Evolutionary conservation across 2,888 invertebrate species (phyloP), one percentile per base, ranked within the genome.

Genomic region (Apamea anceps): DNA sequence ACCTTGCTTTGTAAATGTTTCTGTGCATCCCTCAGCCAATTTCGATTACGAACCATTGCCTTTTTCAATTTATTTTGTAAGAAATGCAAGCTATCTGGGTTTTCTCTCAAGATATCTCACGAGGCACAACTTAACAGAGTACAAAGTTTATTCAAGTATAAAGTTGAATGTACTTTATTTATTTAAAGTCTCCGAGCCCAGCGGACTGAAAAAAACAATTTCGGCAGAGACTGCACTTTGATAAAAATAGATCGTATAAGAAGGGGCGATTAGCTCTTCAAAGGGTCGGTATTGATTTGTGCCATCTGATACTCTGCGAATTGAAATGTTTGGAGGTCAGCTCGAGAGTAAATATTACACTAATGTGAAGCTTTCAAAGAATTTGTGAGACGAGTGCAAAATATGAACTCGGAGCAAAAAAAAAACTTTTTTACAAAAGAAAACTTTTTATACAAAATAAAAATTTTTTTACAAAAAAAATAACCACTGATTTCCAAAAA

Each of bases 151-250:
- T 80, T 83, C 72, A 88, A 76, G 72, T 75, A 71, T 37, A 75
- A 79, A 80, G 87, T 81, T 84, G 75, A 86, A 88, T 77, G 81
- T 60, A 80, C 88, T 73, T 75, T 70, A 72, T 83, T 82, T 77
- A 80, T 81, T 82, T 72, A n/a, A 77, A 80, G 51, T 42, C 42
- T 62, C 32, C 7, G 66, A 77, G n/a, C 45, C 32, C 70, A 79
- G 75, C 15, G 73, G 81, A 86, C 77, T 80, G 54, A 62, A 85
- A 74, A 75, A 75, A 70, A 28, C 10, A 32, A 28, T 72, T 79
- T 83, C 70, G 25, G 28, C 15, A 63, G 28, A 87, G 32, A 80
- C n/a, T 80, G 85, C 85, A 76, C 70, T 80, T 68, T 77, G 12
- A 51, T 72, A 84, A 65, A 42, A 54, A 62, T 76, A 25, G 37